phyloP scores from a whole-genome alignment of 2,888 invertebrate species.

The Carcina quercana region DNA sequence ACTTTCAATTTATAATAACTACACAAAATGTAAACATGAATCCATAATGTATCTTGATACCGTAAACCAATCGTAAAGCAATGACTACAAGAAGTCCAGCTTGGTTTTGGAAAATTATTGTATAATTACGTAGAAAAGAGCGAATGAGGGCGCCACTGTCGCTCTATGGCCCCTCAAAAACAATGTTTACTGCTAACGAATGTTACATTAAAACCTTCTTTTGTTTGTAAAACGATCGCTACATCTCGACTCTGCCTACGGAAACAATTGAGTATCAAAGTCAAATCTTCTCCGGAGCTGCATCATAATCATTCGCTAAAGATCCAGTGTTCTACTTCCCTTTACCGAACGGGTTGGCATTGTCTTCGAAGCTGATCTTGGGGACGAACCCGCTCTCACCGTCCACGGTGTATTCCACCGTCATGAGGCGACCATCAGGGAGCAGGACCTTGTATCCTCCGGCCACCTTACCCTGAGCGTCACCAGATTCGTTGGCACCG shows the following conservation, averaged over 20 bases:
- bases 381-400: slow-evolving; percentile 83
- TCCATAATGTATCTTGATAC: no score
- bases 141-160: no score
- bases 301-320: slow-evolving; percentile 1
- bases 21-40: no score
- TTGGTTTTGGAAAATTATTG: no score
- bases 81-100: no score
- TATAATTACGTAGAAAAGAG: no score
- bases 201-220: no score
- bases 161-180: neutral
- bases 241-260: no score
- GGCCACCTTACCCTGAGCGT: slow-evolving; percentile 76
- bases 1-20: no score
- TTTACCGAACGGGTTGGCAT: slow-evolving; percentile 73
- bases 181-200: no score
- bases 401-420: slow-evolving; percentile 81
- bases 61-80: no score
- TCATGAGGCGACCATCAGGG: slow-evolving; percentile 83
- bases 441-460: slow-evolving; percentile 80
- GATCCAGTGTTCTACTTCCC: slow-evolving; percentile 36
- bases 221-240: no score
- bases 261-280: slow-evolving; percentile 3
- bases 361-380: slow-evolving; percentile 77
- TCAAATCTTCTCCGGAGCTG: slow-evolving; percentile 1
- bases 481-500: slow-evolving; percentile 80